Evolutionary conservation across 2,113 vertebrate species (phyloP), one percentile per base, ranked within the genome.

Genomic region (Xyliphius kryptos): DNA sequence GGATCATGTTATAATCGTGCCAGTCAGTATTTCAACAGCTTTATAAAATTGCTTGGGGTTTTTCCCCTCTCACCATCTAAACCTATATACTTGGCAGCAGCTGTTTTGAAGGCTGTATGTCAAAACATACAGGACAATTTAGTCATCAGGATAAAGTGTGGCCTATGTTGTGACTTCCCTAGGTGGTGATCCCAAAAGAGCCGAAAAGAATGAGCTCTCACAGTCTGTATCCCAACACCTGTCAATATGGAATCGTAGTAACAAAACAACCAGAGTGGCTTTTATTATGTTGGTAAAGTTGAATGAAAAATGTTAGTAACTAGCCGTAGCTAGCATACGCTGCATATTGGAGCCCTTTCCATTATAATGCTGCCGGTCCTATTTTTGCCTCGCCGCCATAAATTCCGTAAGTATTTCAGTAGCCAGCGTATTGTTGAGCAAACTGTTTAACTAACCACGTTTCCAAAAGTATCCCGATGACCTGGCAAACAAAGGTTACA

Each of bases 1-100:
- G 87, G 87, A 92, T 90, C 80, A 82, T 79, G 80, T 81, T 73
- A 81, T 82, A 83, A 84, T 82, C 83, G 82, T 85, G 77, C 81
- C 86, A 83, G 72, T 74, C 71, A 81, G 66, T 75, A 79, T 76
- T 69, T 19, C 26, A 63, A 67, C 61, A 61, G 57, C 74, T 80
- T 83, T 79, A 85, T 81, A 74, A 73, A 75, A 76, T 66, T 74
- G 74, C 77, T 79, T 80, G 73, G 37, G 46, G 19, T 50, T 53
- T 64, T 43, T 43, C 41, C 38, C 61, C 66, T 0, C 37, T 61
- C 73, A 2, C 2, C 50, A 55, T 75, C 58, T 71, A 72, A 51
- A 61, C 66, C 72, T 59, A 69, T 85, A 68, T 72, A 73, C 79
- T 85, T 79, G n/a, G 76, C 67, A 81, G 79, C 83, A 83, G 84